Evolutionary conservation across 2,797 vertebrate genomes (phyloP), one percentile per base, ranked within the genome.

Genomic region (Cirrhinus mrigala): DNA sequence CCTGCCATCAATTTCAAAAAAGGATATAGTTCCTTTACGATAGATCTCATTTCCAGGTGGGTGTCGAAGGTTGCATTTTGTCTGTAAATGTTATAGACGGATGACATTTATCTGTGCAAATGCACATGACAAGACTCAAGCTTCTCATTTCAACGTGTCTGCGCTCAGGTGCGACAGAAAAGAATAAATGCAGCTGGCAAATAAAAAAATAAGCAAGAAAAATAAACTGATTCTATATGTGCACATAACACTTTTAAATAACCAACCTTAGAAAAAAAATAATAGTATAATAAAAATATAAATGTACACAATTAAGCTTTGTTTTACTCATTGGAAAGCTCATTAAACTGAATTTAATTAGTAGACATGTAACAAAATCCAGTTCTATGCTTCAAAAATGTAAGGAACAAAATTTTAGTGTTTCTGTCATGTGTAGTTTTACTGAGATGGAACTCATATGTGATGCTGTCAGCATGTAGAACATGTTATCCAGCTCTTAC

Each of bases 1-100:
- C 73, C 97, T 96, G 89, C 97, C 97, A 11, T 98, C 97, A 1
- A 98, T 98, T 92, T 98, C 97, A 85, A 98, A 98, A 92, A 98
- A 98, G 4, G 97, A 98, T 90, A 98, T 98, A 85, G 97, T 98
- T 80, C 97, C 97, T 92, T 98, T 98, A 71, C 97, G 96, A 90
- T 98, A 98, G 91, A 98, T 98, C 91, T 98, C 97, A 6, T 98
- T 98, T 84, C 97, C 97, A 0, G 97, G 97, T 0, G 97, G 97
- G 86, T 98, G 97, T 83, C 97, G 95, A 70, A 98, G 94, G 90
- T 98, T 97, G 87, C 97, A 98, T 92, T 98, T 98, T 27, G 97
- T 98, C 97, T 98, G 91, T 81, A 37, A 85, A 87, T 84, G 70
- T 86, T 73, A 20, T 5, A 70, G 3, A 54, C 10, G 5, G 22